Base-by-base conservation (phyloP, 2,888 invertebrate genomes). In the Drosophila lacicola region DNA sequence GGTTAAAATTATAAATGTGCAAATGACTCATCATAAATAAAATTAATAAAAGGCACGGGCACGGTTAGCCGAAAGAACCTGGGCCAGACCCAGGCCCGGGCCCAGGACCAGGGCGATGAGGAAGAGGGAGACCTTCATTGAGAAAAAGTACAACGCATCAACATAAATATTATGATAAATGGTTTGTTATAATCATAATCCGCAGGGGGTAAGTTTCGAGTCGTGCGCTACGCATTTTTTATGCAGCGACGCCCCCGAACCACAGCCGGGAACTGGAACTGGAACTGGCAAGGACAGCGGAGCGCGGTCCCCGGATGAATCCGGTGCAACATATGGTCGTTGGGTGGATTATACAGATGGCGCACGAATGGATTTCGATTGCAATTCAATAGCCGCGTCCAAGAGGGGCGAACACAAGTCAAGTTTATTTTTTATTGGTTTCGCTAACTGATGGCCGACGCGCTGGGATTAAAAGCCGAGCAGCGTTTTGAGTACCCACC, bases 1-100 rank as follows among this genome's bases (percentile, higher is more conserved):
- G 90, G 91, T 90, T 90, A 85, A 89, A 90, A 84, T 89, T 90
- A 88, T 91, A 89, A 90, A 91, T 90, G 91, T 91, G 91, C 91
- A 91, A 91, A 91, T 91, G 91, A 91, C 91, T 91, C 91, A 90
- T 90, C 91, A 90, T 91, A 91, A 91, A 91, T 91, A 91, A 91
- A 91, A 91, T 91, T 91, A 91, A 90, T 89, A 90, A 90, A 89
- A 87, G 78, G 75, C 86, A 84, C 68, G 72, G 73, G 63, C 66
- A 56, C 29, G 50, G 68, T 61, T 57, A 50, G 45, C 49, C 62
- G 39, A 60, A 58, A 21, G 49, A 55, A 55, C 47, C 66, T 57
- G 77, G 53, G 47, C 29, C 51, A 25, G 25, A 6, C 25, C 6
- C 25, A 25, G 25, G 6, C 25, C 6, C 25, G 50, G 10, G 33